Percentiles rank a stretch among this genome's conserved stretches.
Evolutionary conservation across 2,888 invertebrate genomes (phyloP).

Genomic region (Lumbricus terrestris): DNA sequence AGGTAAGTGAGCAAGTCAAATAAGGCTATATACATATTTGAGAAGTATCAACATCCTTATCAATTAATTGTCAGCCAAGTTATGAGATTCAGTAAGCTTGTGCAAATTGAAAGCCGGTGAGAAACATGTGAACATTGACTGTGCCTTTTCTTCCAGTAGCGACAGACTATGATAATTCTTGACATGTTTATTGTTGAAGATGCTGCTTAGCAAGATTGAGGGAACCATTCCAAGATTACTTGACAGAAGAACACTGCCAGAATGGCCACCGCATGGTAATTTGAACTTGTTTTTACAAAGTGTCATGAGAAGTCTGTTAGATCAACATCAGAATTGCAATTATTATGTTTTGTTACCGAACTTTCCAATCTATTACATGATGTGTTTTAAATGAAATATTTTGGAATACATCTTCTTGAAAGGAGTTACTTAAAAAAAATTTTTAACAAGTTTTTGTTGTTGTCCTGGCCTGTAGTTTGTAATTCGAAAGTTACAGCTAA

Average conservation of each 20-base stretch:
- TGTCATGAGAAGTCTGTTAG: not conserved
- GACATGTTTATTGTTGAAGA: slow-evolving; percentile 60
- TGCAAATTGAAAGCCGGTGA: not conserved
- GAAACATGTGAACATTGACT: not conserved
- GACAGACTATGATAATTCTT: too few relatives aligned
- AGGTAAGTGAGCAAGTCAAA: not conserved
- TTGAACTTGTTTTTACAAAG: not conserved
- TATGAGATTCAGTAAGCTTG: not conserved
- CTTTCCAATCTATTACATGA: not conserved
- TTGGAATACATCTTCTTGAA: too few relatives aligned
- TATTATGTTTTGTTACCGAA: not conserved
- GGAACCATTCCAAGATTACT: slow-evolving; percentile 64
- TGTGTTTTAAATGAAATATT: too few relatives aligned
- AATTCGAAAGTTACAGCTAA: too few relatives aligned
- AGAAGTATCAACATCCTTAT: not conserved
- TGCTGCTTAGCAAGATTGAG: slow-evolving; percentile 85
- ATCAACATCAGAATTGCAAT: not conserved
- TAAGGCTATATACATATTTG: not conserved
- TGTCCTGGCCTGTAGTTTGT: too few relatives aligned
- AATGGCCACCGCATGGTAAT: slow-evolving; percentile 29
- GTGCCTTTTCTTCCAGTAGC: not conserved
- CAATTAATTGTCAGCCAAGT: too few relatives aligned
- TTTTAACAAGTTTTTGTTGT: too few relatives aligned
- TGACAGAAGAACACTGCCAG: slow-evolving; percentile 66
- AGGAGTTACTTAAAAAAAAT: too few relatives aligned